Base-by-base conservation (phyloP, 1,140 invertebrate genomes). In the Cryptotermes secundus region DNA sequence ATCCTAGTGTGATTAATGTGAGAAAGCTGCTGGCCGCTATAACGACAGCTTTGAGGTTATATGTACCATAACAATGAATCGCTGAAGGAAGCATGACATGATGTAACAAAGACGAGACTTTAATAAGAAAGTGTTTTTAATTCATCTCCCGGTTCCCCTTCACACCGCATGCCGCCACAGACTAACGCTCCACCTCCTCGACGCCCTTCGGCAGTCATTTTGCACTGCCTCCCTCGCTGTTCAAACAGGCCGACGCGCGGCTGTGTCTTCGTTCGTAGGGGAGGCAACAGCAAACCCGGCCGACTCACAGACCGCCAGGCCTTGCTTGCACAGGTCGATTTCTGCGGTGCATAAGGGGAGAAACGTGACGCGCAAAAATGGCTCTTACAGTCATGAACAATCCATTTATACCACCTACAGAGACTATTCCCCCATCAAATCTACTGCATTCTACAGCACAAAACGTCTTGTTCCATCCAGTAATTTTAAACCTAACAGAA, bases 331-430 rank as follows among this genome's bases (percentile, higher is more conserved):
- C 59, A 31, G 59, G 59, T 72, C 59, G 59, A 72, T 72, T 72
- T 31, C 59, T 72, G 59, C 59, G n/a, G 59, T 72, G 59, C 59
- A 72, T 72, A 72, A 72, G 59, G 59, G 59, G 7, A 72, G 59
- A 72, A 49, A 72, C 59, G 59, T 31, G 59, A 31, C 26, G 59
- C 59, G 59, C 59, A 26, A 72, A 72, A 72, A 72, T 72, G 59
- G 59, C 59, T 72, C 59, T 72, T 72, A 72, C 59, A 14, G n/a
- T 31, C 59, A 31, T 72, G 26, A 3, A 72, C 53, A 59, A 59
- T n/a, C 53, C 53, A 42, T 42, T 0, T 42, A 42, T 14, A 42
- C 14, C 12, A 49, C 45, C 45, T 19, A 49, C 22, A 26, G 26
- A 31, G 59, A n/a, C n/a, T 31, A 26, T n/a, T 31, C 59, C 19